Evolutionary conservation across 2,113 vertebrate species (phyloP), one percentile per base, ranked within the genome.

Genomic region (Myrmophylax atrothorax): DNA sequence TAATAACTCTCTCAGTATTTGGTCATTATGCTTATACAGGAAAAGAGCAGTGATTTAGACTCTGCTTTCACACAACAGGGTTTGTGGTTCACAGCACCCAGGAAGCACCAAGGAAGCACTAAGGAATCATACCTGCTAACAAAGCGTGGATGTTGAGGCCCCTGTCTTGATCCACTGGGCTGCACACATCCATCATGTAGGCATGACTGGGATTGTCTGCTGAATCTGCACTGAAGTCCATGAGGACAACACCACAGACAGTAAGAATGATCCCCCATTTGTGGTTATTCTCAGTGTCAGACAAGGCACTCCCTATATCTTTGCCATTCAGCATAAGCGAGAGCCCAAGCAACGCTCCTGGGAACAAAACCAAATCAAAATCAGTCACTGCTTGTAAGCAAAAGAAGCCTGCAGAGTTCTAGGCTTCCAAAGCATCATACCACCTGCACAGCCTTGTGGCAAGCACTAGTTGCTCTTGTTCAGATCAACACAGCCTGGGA

Each of bases 181-280:
- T 97, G 93, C 99, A 99, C 17, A 99, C 99, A 11, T 99, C 99
- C 99, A 99, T 99, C 99, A 99, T 99, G 97, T 99, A 99, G 40
- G 99, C 99, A 4, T 99, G 99, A 89, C 99, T 99, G 18, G 99
- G 99, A 94, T 98, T 99, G 93, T 99, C 99, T 0, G 99, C 99
- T 0, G 99, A 99, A 97, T 99, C 99, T 1, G 99, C 99, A 2
- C 99, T 99, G 97, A 99, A 99, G 97, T 99, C 99, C 99, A 99
- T 99, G 76, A 99, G 98, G 64, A 99, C 99, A 90, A 99, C 99
- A 2, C 99, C 99, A 5, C 99, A 99, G 89, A 99, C 95, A 0
- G 99, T 99, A 79, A 99, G 98, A 56, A 99, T 84, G 42, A 99
- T 99, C 6, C 99, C 99, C 99, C 99, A 99, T 62, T 98, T 98